These are phyloP conservation scores for Heterohyrax brucei DNA, from an alignment of 2,797 vertebrate species.

Conservation along the genomic window DNA sequence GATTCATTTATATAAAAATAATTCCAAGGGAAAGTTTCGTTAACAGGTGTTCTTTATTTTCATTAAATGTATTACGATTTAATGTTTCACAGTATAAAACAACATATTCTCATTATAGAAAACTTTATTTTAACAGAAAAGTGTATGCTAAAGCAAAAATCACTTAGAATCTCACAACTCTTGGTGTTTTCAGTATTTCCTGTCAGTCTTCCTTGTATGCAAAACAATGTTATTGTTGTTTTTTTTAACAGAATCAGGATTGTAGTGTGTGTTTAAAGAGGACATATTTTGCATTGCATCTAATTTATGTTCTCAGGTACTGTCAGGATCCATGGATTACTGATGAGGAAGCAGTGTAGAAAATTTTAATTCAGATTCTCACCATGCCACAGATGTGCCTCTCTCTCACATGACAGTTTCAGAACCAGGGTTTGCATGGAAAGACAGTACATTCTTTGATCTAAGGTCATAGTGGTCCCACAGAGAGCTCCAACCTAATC, in stretches of 20 bases:
- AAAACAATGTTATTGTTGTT: too few relatives aligned
- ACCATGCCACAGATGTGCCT: too few relatives aligned
- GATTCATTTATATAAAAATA: not conserved
- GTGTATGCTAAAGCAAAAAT: not conserved
- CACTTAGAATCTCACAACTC: too few relatives aligned
- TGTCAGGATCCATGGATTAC: too few relatives aligned
- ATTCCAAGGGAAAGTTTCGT: not conserved
- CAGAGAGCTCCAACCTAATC: not conserved
- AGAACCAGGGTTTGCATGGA: not conserved
- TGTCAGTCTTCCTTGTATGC: too few relatives aligned
- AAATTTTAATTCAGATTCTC: too few relatives aligned
- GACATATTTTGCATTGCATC: too few relatives aligned
- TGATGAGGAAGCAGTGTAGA: too few relatives aligned
- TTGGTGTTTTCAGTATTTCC: too few relatives aligned
- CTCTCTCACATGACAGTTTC: not conserved
- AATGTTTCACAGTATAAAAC: not conserved
- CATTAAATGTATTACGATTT: not conserved
- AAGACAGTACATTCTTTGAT: not conserved
- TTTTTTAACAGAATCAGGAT: too few relatives aligned
- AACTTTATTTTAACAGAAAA: not conserved
- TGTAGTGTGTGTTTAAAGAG: too few relatives aligned
- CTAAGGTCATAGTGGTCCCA: not conserved
- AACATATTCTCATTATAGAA: not conserved
- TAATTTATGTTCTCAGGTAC: too few relatives aligned
- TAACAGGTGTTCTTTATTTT: not conserved